Evolutionary conservation across 2,888 invertebrate genomes (phyloP).

Genomic region (Eupithecia abbreviata): DNA sequence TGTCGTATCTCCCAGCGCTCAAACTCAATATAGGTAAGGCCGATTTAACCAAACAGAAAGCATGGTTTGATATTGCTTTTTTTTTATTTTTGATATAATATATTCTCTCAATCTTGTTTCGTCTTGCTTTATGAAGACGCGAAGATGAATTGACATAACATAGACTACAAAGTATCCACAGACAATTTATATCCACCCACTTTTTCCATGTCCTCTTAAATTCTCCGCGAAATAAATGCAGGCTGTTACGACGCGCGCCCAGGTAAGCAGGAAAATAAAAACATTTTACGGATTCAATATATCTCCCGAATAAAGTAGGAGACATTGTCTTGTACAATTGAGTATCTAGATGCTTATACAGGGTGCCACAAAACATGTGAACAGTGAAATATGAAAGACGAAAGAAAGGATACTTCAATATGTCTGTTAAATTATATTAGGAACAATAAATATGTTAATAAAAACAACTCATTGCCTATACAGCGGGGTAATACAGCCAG

Average conservation of each 20-base stretch:
- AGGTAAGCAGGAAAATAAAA: constrained; percentile 56
- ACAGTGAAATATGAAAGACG: no score
- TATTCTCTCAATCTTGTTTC: not conserved
- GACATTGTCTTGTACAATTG: constrained; percentile 35
- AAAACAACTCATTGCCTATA: no score
- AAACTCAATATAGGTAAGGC: no score
- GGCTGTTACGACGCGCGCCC: constrained; percentile 60
- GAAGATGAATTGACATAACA: not conserved
- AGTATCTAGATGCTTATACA: constrained; percentile 21
- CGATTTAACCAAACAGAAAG: no score
- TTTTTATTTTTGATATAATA: no score
- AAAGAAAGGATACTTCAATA: no score
- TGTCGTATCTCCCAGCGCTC: no score
- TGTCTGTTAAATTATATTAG: no score
- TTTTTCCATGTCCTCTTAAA: constrained; percentile 31
- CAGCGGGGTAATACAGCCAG: no score
- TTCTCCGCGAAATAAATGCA: constrained; percentile 67
- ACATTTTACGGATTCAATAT: constrained; percentile 63
- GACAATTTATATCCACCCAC: constrained; percentile 8
- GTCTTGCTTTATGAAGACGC: not conserved
- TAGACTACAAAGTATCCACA: not conserved
- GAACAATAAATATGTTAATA: no score
- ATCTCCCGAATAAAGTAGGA: constrained; percentile 58
- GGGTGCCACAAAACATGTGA: no score
- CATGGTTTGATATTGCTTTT: no score